Evolutionary conservation across 2,888 invertebrate genomes (phyloP), one percentile per base, ranked within the genome.

Genomic region (Copidosoma aretas): DNA sequence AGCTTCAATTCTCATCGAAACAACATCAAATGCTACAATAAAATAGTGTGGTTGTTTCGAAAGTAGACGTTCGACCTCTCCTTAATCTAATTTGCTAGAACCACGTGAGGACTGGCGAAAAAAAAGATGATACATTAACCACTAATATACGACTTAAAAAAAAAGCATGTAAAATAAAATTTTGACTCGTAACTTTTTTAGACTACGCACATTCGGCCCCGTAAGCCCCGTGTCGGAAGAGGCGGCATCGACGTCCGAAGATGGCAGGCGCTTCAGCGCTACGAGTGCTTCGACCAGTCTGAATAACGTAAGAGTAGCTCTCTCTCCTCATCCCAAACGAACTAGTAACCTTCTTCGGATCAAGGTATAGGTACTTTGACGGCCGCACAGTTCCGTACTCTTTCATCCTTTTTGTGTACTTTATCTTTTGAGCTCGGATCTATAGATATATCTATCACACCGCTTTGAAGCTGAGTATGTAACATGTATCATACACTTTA

Each of bases 191-290:
- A 2, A 14, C n/a, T 53, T 68, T 70, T 74, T 32, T 71, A 82
- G 82, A 75, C 77, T 81, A 69, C 80, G 78, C 65, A 81, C 78
- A 58, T 76, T 77, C 71, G 81, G 80, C 67, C 77, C 77, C 41
- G 73, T 77, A 73, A 80, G 77, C 68, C 77, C 80, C 32, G 78
- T 79, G 68, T 78, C 77, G 39, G 78, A 77, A 72, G 79, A 79
- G 59, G 75, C 76, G 52, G 77, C 74, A 66, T 71, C 71, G 49
- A 76, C 75, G 70, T 78, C 78, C 73, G 78, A 77, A 74, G 76
- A 77, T 73, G 77, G 78, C 73, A 73, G 77, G 71, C 75, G 77
- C 67, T 75, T 75, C 74, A 78, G 79, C 74, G 76, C 72, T 64
- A 77, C 78, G 64, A 79, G 78, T 73, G 75, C 78, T 68, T 79